A percentile compares a stretch with the other conserved stretches of the same genome.
phyloP scores from a whole-genome alignment of 1,140 invertebrate genomes.

The Lepidostoma basale region DNA sequence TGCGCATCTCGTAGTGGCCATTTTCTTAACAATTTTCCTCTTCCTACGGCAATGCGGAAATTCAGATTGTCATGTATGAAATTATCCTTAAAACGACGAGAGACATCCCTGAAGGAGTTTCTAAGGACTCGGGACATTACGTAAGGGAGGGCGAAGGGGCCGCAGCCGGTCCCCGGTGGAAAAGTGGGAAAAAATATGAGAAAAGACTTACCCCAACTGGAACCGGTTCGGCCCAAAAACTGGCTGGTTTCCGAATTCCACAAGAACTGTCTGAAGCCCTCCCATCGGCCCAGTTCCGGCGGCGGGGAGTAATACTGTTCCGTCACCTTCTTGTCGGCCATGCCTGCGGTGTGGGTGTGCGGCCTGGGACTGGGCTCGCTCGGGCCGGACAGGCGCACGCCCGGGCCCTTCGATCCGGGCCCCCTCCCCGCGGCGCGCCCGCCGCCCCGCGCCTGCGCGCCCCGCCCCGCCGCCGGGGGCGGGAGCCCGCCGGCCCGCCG shows the following conservation, averaged over 20 bases:
- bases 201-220: conserved; percentile 85
- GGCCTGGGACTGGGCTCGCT: conserved; percentile 31
- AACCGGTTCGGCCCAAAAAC: conserved; percentile 84
- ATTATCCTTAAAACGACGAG: not conserved
- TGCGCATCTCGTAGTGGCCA: conserved; percentile 34
- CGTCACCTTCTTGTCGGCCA: conserved; percentile 77
- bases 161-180: conserved; percentile 17
- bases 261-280: conserved; percentile 80
- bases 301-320: conserved; percentile 80
- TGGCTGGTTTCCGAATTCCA: conserved; percentile 89
- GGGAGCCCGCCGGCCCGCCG: not conserved
- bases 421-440: conserved; percentile 32
- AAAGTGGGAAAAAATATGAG: conserved; percentile 31
- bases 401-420: conserved; percentile 52
- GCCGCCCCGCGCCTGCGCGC: conserved; percentile 33
- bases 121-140: not conserved
- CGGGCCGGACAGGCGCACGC: conserved; percentile 54
- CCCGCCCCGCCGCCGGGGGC: conserved; percentile 40
- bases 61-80: conserved; percentile 28
- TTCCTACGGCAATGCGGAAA: conserved; percentile 43
- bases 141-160: conserved; percentile 1
- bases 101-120: not conserved
- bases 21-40: conserved; percentile 43
- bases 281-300: conserved; percentile 83
- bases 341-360: conserved; percentile 54